phyloP scores from a whole-genome alignment of 2,113 vertebrate genomes.

The Marmota flaviventris region DNA sequence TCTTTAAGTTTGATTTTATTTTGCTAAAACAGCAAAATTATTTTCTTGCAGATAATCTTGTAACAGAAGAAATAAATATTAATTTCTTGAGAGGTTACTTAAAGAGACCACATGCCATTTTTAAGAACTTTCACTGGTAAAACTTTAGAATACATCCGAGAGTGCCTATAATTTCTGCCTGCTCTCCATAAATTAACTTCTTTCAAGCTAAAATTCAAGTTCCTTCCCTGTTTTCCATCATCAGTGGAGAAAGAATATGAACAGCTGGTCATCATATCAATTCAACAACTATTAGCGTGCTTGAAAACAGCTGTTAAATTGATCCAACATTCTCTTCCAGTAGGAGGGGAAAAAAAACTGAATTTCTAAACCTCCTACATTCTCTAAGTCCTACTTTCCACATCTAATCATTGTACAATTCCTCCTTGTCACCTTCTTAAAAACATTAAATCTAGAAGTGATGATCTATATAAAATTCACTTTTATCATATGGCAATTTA shows the following conservation, averaged over 20 bases:
- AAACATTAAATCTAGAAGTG: not conserved
- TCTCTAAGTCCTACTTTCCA: not conserved
- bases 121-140: not conserved
- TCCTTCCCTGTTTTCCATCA: conserved; percentile 12
- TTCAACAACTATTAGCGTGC: not conserved
- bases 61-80: not conserved
- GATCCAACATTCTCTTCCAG: not conserved
- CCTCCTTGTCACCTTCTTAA: not conserved
- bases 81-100: not conserved
- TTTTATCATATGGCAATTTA: not conserved
- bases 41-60: not conserved
- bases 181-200: not conserved
- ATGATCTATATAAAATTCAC: not conserved
- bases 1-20: not conserved
- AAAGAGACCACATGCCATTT: not conserved
- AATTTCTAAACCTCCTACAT: not conserved
- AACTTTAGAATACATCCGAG: not conserved
- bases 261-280: not conserved
- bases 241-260: not conserved
- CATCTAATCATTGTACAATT: not conserved
- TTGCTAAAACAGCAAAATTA: not conserved
- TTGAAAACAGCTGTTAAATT: not conserved
- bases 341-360: not conserved
- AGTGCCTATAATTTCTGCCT: not conserved
- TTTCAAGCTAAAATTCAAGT: not conserved